A percentile compares a stretch with the other conserved stretches of the same genome.
Conservation (phyloP, 2,113 vertebrate species). For the Eurystomus gularis region DNA sequence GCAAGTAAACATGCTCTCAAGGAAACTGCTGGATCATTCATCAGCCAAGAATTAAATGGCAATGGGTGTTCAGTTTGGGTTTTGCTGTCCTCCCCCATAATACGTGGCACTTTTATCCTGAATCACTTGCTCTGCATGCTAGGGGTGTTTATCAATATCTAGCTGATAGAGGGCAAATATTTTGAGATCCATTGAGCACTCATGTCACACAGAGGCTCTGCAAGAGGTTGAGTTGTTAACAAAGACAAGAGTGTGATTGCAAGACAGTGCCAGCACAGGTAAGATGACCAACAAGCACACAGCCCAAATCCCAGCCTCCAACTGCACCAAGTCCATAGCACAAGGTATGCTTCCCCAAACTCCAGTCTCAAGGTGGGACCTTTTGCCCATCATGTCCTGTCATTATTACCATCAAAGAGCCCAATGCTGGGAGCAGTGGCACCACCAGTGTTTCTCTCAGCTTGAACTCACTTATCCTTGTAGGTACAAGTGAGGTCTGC, state of each 20-base stretch:
- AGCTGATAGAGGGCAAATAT: neutral
- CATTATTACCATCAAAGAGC: neutral
- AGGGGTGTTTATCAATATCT: too few relatives aligned
- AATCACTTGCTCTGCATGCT: neutral
- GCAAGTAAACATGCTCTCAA: neutral
- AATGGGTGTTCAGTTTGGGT: neutral
- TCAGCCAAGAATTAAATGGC: neutral
- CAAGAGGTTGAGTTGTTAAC: neutral
- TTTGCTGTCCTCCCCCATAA: neutral
- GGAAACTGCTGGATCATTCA: neutral
- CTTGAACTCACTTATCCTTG: neutral
- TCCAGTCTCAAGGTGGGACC: neutral
- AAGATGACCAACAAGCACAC: neutral
- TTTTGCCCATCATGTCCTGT: neutral
- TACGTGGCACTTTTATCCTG: neutral
- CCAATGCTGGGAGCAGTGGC: neutral
- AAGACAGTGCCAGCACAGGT: neutral
- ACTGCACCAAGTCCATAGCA: neutral
- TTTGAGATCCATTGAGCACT: neutral
- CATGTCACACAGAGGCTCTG: neutral
- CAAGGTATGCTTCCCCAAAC: neutral
- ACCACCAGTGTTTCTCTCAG: neutral
- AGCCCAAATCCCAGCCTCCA: neutral
- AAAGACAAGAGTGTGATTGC: neutral
- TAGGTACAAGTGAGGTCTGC: neutral